Evolutionary conservation across 2,797 vertebrate genomes (phyloP), one percentile per base, ranked within the genome.

Genomic region (Balearica regulorum): DNA sequence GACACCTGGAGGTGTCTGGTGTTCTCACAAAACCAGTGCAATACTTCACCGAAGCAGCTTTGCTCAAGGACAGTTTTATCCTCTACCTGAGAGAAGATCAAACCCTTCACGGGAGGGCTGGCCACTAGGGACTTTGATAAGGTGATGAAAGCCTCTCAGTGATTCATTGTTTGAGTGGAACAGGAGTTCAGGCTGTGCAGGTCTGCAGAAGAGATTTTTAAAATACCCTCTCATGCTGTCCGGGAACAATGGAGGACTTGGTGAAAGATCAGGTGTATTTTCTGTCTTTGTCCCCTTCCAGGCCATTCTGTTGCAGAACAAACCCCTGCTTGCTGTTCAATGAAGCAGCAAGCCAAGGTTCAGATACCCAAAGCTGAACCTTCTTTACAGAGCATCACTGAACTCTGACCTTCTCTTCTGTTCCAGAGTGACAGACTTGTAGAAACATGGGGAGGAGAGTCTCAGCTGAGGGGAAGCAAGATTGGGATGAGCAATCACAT

Each of bases 161-260:
- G 55, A 76, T 90, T 95, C 81, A 69, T 41, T 62, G 93, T 64
- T 58, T 55, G 61, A 90, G 54, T 46, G 61, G 89, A 93, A 80
- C 49, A 60, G 66, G 58, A 94, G 62, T 91, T 91, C 89, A 93
- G 91, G 51, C 72, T 91, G 68, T 85, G 72, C 51, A 71, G 54
- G 71, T 73, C 79, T 91, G 78, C 54, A 73, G 53, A 82, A 89
- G 41, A 71, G 48, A 65, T 78, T 92, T 39, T 91, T 96, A 69
- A 95, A 96, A 90, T 93, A 87, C 76, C 15, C 31, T 88, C 58
- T 96, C 89, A 82, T 28, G 69, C 93, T 90, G 89, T 46, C 87
- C 94, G 94, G 48, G 87, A 86, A 92, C 90, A 96, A 95, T 96
- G 66, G 35, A 69, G 61, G 35, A 64, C 44, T 87, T 75, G 43